Evolutionary conservation across 2,888 invertebrate species (phyloP), one percentile per base, ranked within the genome.

Genomic region (Drosophila phalerata): DNA sequence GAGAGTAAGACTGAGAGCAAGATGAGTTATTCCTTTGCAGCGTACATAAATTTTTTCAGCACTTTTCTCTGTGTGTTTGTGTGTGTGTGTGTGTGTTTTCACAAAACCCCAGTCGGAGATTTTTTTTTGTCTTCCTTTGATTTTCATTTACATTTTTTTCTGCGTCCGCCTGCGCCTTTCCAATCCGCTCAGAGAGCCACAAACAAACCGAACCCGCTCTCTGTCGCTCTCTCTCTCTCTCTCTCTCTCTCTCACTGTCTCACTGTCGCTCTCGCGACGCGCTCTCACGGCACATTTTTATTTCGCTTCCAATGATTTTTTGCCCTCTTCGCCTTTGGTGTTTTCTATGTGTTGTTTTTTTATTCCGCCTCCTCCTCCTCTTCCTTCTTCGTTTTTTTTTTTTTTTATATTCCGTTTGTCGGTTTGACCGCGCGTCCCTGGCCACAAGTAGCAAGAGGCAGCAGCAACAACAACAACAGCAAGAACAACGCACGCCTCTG

Each of bases 381-480:
- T 5, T 25, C 5, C 25, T 25, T 25, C 25, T 25, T 25, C 25
- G 25, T 57, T 58, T 76, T 65, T 53, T 52, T 52, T 32, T 38
- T 57, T 61, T 52, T 56, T 65, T 63, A 40, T 57, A 65, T 66
- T 57, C 52, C 55, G 70, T 76, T 80, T 74, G 79, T 76, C 72
- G 69, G 60, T 81, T 67, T 68, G 75, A 80, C 78, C 83, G 83
- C 81, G 78, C 81, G 70, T 75, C 80, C 80, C 78, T 81, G 71
- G 82, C 82, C 82, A 82, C 82, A 83, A 83, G 82, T 75, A 81
- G 43, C 79, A 79, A 55, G 79, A 55, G 79, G 76, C 76, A 68
- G 47, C 68, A 69, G 47, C 70, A 67, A 55, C 68, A 72, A 57
- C 69, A 65, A 45, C 64, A 57, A 34, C 57, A 68, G 28, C 53